Base-by-base conservation (phyloP, 1,140 invertebrate species). In the Chlorops oryzae region DNA sequence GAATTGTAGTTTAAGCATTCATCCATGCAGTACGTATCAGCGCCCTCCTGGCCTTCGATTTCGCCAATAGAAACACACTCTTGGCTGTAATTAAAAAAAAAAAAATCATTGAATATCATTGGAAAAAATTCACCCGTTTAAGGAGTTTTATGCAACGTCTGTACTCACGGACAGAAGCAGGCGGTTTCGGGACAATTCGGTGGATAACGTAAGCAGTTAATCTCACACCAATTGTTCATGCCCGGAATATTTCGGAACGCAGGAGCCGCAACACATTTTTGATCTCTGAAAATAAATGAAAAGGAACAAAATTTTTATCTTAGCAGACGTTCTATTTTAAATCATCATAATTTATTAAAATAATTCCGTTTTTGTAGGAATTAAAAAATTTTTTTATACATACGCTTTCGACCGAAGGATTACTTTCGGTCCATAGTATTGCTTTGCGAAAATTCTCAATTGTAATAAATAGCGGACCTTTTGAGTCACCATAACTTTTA, bases 21-120 rank as follows among this genome's bases (percentile, higher is more conserved):
- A 65, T 90, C 87, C 79, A 86, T 81, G 62, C 88, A 90, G 59
- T 88, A 87, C n/a, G 85, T 80, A 55, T 87, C 86, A 5, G 87
- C 86, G 22, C 87, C 88, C 12, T 78, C 77, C 45, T 76, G 75
- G 12, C 84, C 85, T 58, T 75, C 80, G 49, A 87, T 68, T 55
- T 89, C 84, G 9, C 88, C 87, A 37, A 89, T 77, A 2, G 87
- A 86, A 44, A 87, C 83, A 62, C 88, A 92, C 23, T 80, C 77
- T 61, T 84, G 77, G 27, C 88, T 92, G 71, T 15, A 78, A 78
- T 65, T 51, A 51, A 41, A 61, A 52, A 51, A 45, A 49, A 53
- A 38, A 24, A 21, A 21, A 27, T 39, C 24, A 24, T 35, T 22
- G 15, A 27, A 28, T 15, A n/a, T 27, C 18, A 44, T 17, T n/a